These are phyloP conservation scores for Apistogramma diplotaenia DNA, from an alignment of 2,113 vertebrate species.

Conservation along the genomic window DNA sequence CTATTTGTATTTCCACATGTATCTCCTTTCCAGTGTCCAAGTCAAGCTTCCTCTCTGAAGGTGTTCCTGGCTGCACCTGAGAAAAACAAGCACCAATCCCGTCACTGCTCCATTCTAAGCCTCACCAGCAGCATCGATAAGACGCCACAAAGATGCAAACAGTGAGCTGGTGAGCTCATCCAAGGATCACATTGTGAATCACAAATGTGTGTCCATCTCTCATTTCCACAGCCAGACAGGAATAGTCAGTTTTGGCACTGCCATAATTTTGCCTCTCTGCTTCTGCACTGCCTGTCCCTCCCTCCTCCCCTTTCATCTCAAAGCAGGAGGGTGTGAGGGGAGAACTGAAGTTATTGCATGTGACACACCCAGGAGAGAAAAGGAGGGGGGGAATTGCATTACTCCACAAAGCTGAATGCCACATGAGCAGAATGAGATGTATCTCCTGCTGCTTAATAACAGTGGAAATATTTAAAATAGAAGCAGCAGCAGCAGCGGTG, in stretches of 20 bases:
- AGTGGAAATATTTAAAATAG: conserved; percentile 71
- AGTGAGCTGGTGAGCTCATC: conserved; percentile 35
- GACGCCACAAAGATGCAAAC: conserved; percentile 34
- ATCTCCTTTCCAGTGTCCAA: not conserved
- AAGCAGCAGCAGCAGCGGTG: conserved; percentile 36
- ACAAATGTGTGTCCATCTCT: conserved; percentile 35
- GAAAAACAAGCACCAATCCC: not conserved
- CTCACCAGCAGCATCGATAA: conserved; percentile 26
- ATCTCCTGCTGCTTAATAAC: conserved; percentile 64
- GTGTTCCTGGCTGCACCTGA: not conserved
- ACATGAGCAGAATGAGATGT: conserved; percentile 40
- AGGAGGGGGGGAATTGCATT: not conserved
- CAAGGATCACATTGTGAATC: conserved; percentile 53
- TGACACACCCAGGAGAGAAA: conserved; percentile 49
- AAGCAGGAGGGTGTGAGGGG: not conserved
- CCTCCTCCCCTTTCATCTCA: conserved; percentile 28
- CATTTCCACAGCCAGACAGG: conserved; percentile 42
- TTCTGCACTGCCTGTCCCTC: conserved; percentile 27
- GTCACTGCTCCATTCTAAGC: conserved; percentile 19
- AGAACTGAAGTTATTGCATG: conserved; percentile 63
- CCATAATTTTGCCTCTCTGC: conserved; percentile 28
- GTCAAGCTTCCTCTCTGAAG: not conserved
- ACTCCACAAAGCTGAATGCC: conserved; percentile 35
- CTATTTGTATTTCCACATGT: not conserved
- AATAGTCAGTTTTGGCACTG: conserved; percentile 40